phyloP scores from a whole-genome alignment of 2,888 invertebrate species.

The Phasia obesa region DNA sequence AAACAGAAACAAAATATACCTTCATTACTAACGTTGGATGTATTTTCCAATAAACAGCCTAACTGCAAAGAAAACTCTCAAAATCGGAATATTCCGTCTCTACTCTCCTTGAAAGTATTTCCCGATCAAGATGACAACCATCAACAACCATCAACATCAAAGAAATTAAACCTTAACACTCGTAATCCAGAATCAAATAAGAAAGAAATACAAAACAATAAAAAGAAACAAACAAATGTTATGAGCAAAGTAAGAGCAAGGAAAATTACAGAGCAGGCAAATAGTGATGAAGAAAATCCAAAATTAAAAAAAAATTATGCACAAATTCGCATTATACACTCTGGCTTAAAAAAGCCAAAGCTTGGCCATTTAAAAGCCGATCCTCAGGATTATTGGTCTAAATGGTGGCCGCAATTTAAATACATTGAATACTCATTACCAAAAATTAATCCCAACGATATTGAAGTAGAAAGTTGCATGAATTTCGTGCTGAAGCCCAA shows the following conservation, averaged over 20 bases:
- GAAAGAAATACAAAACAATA: background rate
- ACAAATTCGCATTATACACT: constrained; percentile 15
- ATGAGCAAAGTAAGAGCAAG: background rate
- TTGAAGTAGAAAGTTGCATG: constrained; percentile 21
- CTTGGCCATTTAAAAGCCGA: constrained; percentile 31
- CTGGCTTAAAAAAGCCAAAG: constrained; percentile 14
- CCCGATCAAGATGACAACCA: background rate
- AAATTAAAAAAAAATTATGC: background rate
- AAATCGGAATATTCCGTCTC: constrained; percentile 10
- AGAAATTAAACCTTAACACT: background rate
- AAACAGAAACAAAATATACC: background rate
- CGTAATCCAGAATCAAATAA: background rate
- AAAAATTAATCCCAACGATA: constrained; percentile 22
- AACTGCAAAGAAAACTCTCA: background rate
- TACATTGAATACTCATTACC: constrained; percentile 49
- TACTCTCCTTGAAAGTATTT: constrained; percentile 6
- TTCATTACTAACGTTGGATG: background rate
- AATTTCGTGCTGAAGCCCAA: constrained; percentile 16
- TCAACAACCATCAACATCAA: background rate
- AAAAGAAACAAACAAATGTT: background rate
- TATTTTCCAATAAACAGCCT: background rate
- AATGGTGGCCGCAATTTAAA: constrained; percentile 50
- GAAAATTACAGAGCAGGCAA: background rate
- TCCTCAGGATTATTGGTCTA: constrained; percentile 49
- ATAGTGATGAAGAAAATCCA: background rate